Evolutionary conservation across 2,888 invertebrate genomes (phyloP).

Genomic region (Patella pellucida): DNA sequence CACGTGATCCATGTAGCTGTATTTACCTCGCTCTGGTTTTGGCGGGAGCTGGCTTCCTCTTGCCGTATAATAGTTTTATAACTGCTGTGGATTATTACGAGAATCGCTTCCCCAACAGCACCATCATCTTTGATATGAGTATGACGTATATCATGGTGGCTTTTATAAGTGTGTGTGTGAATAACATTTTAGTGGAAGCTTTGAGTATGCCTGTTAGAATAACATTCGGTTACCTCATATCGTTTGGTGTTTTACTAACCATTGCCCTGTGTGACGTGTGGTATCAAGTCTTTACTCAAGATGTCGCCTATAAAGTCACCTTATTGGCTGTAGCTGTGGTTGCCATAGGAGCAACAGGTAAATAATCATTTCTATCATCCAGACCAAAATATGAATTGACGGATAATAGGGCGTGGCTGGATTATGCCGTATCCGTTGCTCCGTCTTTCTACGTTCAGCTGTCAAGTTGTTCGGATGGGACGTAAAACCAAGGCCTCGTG

Average conservation of each 20-base stretch:
- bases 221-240: constrained; percentile 88
- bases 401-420: too few species aligned
- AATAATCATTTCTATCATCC: not conserved
- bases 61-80: constrained; percentile 94
- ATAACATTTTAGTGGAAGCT: constrained; percentile 87
- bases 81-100: constrained; percentile 95
- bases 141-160: constrained; percentile 92
- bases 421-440: too few species aligned
- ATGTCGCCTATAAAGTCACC: constrained; percentile 85
- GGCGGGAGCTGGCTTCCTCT: constrained; percentile 89
- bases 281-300: constrained; percentile 84
- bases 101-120: constrained; percentile 84
- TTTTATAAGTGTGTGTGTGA: constrained; percentile 86
- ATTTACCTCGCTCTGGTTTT: constrained; percentile 84
- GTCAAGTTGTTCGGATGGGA: too few species aligned
- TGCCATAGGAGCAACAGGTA: constrained; percentile 75
- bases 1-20: constrained; percentile 74
- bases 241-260: constrained; percentile 84
- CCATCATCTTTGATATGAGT: constrained; percentile 93
- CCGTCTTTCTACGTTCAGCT: too few species aligned
- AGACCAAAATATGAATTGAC: too few species aligned
- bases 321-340: constrained; percentile 87
- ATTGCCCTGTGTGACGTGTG: constrained; percentile 89
- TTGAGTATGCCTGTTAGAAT: constrained; percentile 87
- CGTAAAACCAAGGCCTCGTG: too few species aligned